A percentile compares a stretch with the other conserved stretches of the same genome.
phyloP scores from a whole-genome alignment of 2,113 vertebrate species.

The Kobus ellipsiprymnus region DNA sequence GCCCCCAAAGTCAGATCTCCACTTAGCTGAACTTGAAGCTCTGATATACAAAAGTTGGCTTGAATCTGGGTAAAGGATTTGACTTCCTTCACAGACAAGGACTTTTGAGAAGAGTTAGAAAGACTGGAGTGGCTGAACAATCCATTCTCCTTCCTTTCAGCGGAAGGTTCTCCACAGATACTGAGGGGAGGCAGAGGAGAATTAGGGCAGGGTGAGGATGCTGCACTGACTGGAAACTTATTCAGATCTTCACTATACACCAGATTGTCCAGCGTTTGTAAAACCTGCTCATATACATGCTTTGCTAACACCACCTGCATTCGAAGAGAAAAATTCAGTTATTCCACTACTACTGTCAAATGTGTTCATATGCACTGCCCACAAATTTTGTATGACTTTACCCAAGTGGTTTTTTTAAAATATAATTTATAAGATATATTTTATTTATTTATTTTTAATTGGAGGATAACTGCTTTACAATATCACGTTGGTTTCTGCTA shows the following conservation, averaged over 20 bases:
- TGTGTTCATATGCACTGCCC: background rate
- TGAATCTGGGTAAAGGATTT: slow-evolving; percentile 92
- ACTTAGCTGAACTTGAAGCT: slow-evolving; percentile 94
- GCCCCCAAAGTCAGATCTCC: slow-evolving; percentile 93
- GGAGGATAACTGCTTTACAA: background rate
- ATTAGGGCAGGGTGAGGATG: slow-evolving; percentile 78
- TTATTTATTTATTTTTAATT: background rate
- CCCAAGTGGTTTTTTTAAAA: background rate
- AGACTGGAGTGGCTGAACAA: slow-evolving; percentile 89
- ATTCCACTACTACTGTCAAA: background rate
- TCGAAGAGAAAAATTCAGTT: slow-evolving; percentile 35
- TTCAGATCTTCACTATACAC: slow-evolving; percentile 90
- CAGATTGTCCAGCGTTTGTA: slow-evolving; percentile 96
- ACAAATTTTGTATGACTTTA: background rate
- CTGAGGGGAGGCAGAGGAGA: slow-evolving; percentile 85
- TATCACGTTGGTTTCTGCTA: background rate
- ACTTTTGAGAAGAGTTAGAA: slow-evolving; percentile 77
- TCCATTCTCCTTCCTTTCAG: slow-evolving; percentile 83
- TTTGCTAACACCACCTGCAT: slow-evolving; percentile 94
- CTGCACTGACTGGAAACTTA: slow-evolving; percentile 71
- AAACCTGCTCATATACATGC: slow-evolving; percentile 95
- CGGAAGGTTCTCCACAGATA: slow-evolving; percentile 81
- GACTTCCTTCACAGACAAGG: slow-evolving; percentile 72
- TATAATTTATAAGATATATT: background rate
- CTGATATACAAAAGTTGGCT: slow-evolving; percentile 89